Evolutionary conservation across 2,113 vertebrate genomes (phyloP).

Genomic region (Mormoops blainvillei): DNA sequence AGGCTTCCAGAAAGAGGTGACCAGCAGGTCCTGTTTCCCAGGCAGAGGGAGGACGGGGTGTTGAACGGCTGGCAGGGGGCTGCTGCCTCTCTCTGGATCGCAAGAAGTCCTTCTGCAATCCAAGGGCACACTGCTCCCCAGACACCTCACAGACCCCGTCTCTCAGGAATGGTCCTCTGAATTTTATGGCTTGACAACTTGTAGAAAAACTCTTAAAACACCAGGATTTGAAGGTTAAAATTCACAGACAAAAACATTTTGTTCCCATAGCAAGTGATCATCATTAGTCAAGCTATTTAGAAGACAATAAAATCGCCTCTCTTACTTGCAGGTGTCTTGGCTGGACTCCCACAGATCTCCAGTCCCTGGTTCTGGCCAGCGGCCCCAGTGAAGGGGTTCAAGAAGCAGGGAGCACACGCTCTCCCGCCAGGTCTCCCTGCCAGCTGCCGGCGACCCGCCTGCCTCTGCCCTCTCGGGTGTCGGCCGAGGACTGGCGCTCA

Average conservation of each 20-base stretch:
- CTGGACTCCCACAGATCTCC: not conserved
- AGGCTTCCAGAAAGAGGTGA: not conserved
- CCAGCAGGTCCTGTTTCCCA: not conserved
- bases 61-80: not conserved
- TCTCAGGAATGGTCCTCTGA: not conserved
- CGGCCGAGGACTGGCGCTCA: not conserved
- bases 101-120: not conserved
- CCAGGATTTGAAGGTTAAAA: not conserved
- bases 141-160: not conserved
- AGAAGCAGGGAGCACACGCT: not conserved
- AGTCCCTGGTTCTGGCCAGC: slow-evolving; percentile 11
- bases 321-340: slow-evolving; percentile 48
- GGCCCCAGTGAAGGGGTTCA: not conserved
- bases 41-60: rapidly evolving
- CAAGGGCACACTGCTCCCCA: not conserved
- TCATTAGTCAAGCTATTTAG: slow-evolving; percentile 60
- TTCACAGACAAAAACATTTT: slow-evolving; percentile 56
- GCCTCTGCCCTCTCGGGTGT: not conserved
- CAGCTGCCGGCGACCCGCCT: not conserved
- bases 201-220: not conserved
- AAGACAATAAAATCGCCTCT: slow-evolving; percentile 32
- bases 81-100: not conserved
- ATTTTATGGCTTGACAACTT: not conserved
- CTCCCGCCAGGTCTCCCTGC: not conserved
- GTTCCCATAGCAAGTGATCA: not conserved